These are phyloP conservation scores for Spilosoma lubricipeda DNA, from an alignment of 2,888 invertebrate species.

Conservation along the genomic window DNA sequence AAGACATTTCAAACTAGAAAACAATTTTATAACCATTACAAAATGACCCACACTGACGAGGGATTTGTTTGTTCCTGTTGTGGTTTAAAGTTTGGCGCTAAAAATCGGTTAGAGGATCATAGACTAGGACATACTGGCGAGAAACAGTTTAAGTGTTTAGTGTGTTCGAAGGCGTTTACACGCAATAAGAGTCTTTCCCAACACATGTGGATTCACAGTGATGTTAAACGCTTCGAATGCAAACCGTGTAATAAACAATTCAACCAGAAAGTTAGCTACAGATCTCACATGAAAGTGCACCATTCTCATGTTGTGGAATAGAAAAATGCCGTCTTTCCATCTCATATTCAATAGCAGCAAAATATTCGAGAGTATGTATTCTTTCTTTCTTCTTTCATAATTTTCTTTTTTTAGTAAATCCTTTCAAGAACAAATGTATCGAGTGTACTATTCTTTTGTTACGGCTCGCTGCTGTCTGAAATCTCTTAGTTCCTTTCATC, in stretches of 20 bases:
- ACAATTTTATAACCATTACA: conserved; percentile 71
- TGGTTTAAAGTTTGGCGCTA: conserved; percentile 66
- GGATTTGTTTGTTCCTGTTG: conserved; percentile 68
- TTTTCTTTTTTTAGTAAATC: not conserved
- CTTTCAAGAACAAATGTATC: not conserved
- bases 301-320: conserved; percentile 10
- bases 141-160: conserved; percentile 74
- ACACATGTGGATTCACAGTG: conserved; percentile 78
- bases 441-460: not conserved
- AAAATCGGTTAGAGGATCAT: conserved; percentile 72
- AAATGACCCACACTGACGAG: conserved; percentile 68
- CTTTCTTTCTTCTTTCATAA: not conserved
- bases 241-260: conserved; percentile 72
- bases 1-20: conserved; percentile 63
- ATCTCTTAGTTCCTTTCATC: not conserved
- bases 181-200: conserved; percentile 77
- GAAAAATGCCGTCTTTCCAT: not conserved
- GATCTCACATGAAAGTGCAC: conserved; percentile 58
- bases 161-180: conserved; percentile 82
- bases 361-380: not conserved
- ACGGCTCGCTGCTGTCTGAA: not conserved
- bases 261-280: conserved; percentile 71
- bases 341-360: not conserved
- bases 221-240: conserved; percentile 71
- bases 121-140: conserved; percentile 81